These are phyloP conservation scores for Campopleginae sp. DNA, from an alignment of 2,888 invertebrate species.

Conservation along the genomic window DNA sequence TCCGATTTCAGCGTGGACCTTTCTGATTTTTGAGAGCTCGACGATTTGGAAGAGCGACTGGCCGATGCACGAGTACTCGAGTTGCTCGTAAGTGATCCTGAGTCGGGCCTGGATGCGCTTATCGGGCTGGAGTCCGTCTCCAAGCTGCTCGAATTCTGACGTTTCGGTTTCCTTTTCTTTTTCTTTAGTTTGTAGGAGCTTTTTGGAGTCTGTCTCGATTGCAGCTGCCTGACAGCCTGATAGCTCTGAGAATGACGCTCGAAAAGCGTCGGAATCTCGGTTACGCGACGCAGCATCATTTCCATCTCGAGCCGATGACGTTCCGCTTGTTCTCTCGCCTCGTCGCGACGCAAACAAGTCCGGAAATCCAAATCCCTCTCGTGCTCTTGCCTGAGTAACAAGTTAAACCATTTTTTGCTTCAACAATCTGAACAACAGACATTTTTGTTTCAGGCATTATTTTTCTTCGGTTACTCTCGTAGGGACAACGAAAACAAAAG, in stretches of 20 bases:
- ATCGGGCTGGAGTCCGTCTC: constrained; percentile 77
- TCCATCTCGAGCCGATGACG: constrained; percentile 90
- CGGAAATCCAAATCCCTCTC: constrained; percentile 89
- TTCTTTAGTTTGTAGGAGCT: constrained; percentile 66
- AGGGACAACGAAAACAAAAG: too few species aligned
- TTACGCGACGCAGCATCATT: constrained; percentile 89
- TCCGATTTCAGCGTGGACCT: constrained; percentile 73
- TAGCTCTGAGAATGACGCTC: constrained; percentile 87
- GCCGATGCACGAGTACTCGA: constrained; percentile 74
- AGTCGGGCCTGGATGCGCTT: constrained; percentile 76
- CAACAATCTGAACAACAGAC: not conserved
- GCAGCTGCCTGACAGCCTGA: constrained; percentile 69
- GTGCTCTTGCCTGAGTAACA: constrained; percentile 82
- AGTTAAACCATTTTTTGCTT: not conserved
- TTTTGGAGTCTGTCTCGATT: constrained; percentile 63
- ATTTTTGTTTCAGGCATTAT: not conserved
- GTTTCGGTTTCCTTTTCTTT: constrained; percentile 72
- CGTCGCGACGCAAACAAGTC: constrained; percentile 88
- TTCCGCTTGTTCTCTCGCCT: constrained; percentile 88
- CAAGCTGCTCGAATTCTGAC: constrained; percentile 73
- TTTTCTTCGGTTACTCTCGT: not conserved
- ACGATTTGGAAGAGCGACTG: constrained; percentile 75
- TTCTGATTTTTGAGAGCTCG: constrained; percentile 73
- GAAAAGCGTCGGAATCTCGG: constrained; percentile 89
- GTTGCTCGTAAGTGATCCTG: constrained; percentile 78